Evolutionary conservation across 53 echinoderm and acorn worm species (phyloP).

Genomic region (Actinopyga echinites): DNA sequence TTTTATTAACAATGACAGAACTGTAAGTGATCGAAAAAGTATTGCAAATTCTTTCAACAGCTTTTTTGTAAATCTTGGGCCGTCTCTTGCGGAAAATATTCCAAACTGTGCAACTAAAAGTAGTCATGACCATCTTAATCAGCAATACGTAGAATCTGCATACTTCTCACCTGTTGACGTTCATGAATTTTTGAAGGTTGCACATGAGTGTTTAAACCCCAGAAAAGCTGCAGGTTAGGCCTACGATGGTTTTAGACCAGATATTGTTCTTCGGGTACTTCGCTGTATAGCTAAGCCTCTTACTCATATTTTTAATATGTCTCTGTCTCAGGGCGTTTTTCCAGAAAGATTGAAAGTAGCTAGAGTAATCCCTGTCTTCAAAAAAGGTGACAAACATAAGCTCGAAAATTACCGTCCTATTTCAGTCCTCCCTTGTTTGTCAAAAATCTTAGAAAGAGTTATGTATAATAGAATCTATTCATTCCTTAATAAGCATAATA

Average conservation of each 20-base stretch:
- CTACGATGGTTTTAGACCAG: background rate
- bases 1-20: background rate
- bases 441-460: slow-evolving; percentile 1
- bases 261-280: background rate
- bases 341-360: background rate
- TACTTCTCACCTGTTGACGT: background rate
- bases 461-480: background rate
- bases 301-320: background rate
- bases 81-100: background rate
- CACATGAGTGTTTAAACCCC: background rate
- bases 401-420: background rate
- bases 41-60: background rate
- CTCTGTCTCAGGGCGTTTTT: background rate
- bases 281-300: background rate
- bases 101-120: background rate
- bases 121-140: background rate
- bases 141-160: background rate
- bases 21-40: background rate
- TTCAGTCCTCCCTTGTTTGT: background rate
- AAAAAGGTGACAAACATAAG: background rate
- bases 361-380: background rate
- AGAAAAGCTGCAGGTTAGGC: slow-evolving; percentile 5
- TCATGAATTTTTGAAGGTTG: background rate
- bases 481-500: background rate
- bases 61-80: no score